Conservation (phyloP, 2,797 vertebrate genomes). For the Leontopithecus rosalia region DNA sequence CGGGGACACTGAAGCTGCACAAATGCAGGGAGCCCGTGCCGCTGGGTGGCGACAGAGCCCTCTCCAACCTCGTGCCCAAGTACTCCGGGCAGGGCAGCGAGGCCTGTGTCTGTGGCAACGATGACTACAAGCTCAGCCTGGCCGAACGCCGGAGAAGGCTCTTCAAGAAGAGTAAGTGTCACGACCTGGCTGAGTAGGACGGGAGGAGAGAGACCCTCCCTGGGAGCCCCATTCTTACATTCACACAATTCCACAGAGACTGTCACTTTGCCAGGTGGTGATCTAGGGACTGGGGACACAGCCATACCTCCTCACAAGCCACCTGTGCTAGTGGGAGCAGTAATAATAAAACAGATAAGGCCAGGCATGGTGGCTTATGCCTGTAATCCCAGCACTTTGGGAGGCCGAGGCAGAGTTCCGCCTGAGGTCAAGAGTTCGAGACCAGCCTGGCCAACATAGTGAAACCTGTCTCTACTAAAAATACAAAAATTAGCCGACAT, state of each 20-base stretch:
- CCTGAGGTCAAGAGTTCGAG: neutral
- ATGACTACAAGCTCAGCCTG: conserved; percentile 84
- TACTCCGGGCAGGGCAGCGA: conserved; percentile 83
- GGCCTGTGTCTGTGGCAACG: conserved; percentile 88
- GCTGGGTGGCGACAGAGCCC: conserved; percentile 84
- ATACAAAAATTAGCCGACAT: neutral
- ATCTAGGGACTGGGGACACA: neutral
- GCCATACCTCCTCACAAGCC: neutral
- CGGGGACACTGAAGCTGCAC: conserved; percentile 92
- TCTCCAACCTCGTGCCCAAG: conserved; percentile 90
- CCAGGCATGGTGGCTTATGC: fast-evolving
- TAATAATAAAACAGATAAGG: neutral
- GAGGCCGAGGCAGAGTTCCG: neutral
- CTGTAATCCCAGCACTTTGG: neutral
- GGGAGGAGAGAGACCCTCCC: fast-evolving
- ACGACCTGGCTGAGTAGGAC: fast-evolving
- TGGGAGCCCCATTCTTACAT: fast-evolving
- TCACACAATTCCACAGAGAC: neutral
- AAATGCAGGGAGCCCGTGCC: conserved; percentile 91
- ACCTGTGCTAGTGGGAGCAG: fast-evolving
- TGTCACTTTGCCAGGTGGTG: fast-evolving
- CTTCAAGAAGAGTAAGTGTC: conserved; percentile 93
- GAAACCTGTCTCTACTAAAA: neutral
- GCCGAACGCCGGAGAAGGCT: conserved; percentile 89
- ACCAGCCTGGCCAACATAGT: neutral